These are phyloP conservation scores for Tromatobia lineatoria DNA, from an alignment of 2,888 invertebrate genomes.

Conservation along the genomic window DNA sequence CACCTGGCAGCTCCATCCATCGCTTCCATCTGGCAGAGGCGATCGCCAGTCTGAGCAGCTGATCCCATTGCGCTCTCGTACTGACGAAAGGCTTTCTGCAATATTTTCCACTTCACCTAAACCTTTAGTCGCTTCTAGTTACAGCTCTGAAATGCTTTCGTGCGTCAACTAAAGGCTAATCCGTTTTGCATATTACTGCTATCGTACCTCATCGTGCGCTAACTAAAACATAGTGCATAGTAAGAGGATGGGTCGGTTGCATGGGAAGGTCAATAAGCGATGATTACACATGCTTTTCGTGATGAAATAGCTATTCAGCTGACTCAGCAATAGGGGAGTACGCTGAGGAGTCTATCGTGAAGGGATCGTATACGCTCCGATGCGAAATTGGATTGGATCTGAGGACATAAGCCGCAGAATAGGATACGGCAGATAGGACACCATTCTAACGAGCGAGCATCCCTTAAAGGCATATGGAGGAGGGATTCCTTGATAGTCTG, in stretches of 20 bases:
- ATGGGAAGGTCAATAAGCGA: slow-evolving; percentile 28
- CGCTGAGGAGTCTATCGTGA: slow-evolving; percentile 1
- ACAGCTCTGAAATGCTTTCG: slow-evolving; percentile 37
- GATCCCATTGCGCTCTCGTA: slow-evolving; percentile 95
- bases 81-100: slow-evolving; percentile 91
- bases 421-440: neutral
- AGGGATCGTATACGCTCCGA: slow-evolving; percentile 32
- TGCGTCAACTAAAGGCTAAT: slow-evolving; percentile 69
- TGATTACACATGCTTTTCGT: slow-evolving; percentile 43
- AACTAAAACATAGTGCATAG: slow-evolving; percentile 18
- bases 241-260: neutral
- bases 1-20: slow-evolving; percentile 96
- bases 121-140: neutral
- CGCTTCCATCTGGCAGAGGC: slow-evolving; percentile 95
- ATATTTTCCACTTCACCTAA: slow-evolving; percentile 64
- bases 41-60: slow-evolving; percentile 92
- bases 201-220: slow-evolving; percentile 22
- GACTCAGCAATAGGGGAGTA: slow-evolving; percentile 41
- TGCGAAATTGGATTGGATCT: slow-evolving; percentile 59
- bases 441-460: slow-evolving; percentile 28
- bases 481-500: neutral
- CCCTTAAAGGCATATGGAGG: slow-evolving; percentile 30
- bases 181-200: slow-evolving; percentile 36
- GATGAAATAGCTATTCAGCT: slow-evolving; percentile 40
- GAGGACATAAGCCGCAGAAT: slow-evolving; percentile 25